Evolutionary conservation across 2,113 vertebrate genomes (phyloP).

Genomic region (Cyprinodon variegatus): DNA sequence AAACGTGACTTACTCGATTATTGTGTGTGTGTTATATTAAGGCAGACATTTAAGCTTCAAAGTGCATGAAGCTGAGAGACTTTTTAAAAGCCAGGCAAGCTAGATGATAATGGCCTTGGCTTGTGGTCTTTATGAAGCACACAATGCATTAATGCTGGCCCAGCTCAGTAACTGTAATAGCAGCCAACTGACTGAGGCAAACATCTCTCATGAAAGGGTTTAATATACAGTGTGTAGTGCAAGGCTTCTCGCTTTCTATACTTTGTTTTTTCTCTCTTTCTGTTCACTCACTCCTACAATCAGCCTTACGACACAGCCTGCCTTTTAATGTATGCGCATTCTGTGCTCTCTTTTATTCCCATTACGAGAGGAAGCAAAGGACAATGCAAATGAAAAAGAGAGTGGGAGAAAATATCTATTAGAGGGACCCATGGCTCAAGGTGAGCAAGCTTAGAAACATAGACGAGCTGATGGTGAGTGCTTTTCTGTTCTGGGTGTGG

Average conservation of each 20-base stretch:
- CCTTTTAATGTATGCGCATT: slow-evolving; percentile 41
- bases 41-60: slow-evolving; percentile 36
- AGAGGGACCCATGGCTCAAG: slow-evolving; percentile 24
- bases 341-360: slow-evolving; percentile 6
- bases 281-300: slow-evolving; percentile 28
- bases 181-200: slow-evolving; percentile 23
- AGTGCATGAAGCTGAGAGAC: slow-evolving; percentile 48
- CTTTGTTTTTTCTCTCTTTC: slow-evolving; percentile 5
- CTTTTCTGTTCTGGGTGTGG: slow-evolving; percentile 27
- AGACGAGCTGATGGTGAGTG: slow-evolving; percentile 7
- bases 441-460: slow-evolving; percentile 14
- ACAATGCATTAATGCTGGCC: slow-evolving; percentile 54
- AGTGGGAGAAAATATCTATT: slow-evolving; percentile 23
- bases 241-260: slow-evolving; percentile 22
- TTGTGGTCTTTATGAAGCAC: slow-evolving; percentile 56
- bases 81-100: slow-evolving; percentile 43
- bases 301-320: slow-evolving; percentile 31
- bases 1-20: neutral
- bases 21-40: slow-evolving; percentile 22
- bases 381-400: slow-evolving; percentile 16
- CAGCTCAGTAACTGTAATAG: slow-evolving; percentile 41
- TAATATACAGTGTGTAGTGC: slow-evolving; percentile 22
- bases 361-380: slow-evolving; percentile 29
- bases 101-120: slow-evolving; percentile 63
- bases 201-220: slow-evolving; percentile 33